phyloP scores from a whole-genome alignment of 2,797 vertebrate species.

The Ficedula albicollis region DNA sequence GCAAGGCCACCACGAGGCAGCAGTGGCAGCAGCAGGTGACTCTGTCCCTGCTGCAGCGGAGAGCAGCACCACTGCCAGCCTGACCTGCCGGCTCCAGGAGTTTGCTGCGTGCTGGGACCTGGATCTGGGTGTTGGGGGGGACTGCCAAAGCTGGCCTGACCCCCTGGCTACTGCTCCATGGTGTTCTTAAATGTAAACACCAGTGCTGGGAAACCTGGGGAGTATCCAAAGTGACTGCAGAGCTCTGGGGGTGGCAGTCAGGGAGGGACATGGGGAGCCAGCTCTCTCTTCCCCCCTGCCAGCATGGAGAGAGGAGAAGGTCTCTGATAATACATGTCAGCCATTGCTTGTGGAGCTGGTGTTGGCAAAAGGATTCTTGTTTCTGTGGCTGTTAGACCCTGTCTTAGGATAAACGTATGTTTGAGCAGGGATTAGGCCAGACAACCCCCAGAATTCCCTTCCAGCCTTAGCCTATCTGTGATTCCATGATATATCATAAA shows the following conservation, averaged over 20 bases:
- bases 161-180: background rate
- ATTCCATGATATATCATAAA: background rate
- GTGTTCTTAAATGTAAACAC: background rate
- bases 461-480: background rate
- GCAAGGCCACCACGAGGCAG: background rate
- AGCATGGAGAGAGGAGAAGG: background rate
- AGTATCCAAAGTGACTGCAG: background rate
- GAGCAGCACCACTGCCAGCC: background rate
- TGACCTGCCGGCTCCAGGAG: background rate
- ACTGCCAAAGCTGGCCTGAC: no score
- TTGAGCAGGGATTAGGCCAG: accelerated
- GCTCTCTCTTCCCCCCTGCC: background rate
- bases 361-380: background rate
- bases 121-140: background rate
- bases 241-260: background rate
- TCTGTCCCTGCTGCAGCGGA: background rate
- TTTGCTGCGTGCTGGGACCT: background rate
- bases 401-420: accelerated
- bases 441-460: background rate
- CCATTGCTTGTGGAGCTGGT: background rate
- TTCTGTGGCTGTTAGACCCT: background rate
- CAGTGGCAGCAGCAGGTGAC: background rate
- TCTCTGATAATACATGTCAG: background rate
- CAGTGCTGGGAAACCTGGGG: background rate
- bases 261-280: no score